phyloP scores from a whole-genome alignment of 2,797 vertebrate species.

The Ctenochaetus hawaiiensis region DNA sequence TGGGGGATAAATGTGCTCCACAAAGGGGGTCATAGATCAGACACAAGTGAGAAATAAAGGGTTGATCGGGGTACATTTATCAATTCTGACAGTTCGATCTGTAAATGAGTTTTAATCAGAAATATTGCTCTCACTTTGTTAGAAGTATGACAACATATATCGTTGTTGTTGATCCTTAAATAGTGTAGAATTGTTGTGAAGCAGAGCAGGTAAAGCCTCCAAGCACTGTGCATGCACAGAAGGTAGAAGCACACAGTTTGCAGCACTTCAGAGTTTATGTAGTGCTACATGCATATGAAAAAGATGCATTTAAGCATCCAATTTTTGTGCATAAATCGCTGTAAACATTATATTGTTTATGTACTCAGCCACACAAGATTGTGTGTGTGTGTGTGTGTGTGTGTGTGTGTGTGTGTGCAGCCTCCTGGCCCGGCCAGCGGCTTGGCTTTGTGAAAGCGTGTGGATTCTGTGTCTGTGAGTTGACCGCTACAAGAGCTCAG shows the following conservation, averaged over 20 bases:
- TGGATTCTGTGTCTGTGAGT: constrained; percentile 74
- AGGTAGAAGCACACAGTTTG: background rate
- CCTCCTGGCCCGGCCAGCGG: constrained; percentile 38
- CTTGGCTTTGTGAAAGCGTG: constrained; percentile 70
- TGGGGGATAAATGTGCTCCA: constrained; percentile 55
- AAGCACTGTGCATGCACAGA: background rate
- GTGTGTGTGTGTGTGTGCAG: constrained; percentile 27
- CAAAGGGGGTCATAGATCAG: constrained; percentile 54
- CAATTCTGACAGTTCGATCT: constrained; percentile 23
- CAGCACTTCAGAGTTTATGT: background rate
- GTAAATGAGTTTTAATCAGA: constrained; percentile 11
- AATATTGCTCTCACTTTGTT: constrained; percentile 8
- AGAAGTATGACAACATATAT: constrained; percentile 1
- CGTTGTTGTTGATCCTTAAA: background rate
- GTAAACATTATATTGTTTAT: background rate
- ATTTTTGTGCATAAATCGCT: background rate
- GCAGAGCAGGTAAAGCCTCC: constrained; percentile 46
- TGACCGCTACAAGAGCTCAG: constrained; percentile 71
- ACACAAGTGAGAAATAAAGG: constrained; percentile 28
- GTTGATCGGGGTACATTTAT: constrained; percentile 22
- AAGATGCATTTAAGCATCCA: background rate
- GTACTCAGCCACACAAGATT: constrained; percentile 10
- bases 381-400: constrained; percentile 27
- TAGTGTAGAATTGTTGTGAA: background rate
- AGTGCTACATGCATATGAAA: background rate